Base-by-base conservation (phyloP, 2,888 invertebrate species). In the Ctenicera cuprea region DNA sequence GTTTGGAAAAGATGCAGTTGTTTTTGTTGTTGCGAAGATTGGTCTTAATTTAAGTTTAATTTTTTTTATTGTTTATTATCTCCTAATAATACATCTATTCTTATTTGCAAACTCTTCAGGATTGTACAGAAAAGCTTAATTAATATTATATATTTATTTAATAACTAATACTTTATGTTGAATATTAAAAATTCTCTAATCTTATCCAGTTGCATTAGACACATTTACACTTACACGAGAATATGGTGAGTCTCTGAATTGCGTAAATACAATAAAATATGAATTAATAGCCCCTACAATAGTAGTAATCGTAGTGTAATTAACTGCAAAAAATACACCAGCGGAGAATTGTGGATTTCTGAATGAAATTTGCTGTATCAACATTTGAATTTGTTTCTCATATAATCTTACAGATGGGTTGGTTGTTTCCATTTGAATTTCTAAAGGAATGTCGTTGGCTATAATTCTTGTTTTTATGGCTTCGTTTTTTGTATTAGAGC, bases 251-350 rank as follows among this genome's bases (percentile, higher is more conserved):
- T 14, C n/a, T 9, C 18, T 57, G 14, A 57, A 57, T 33, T 57
- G 57, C n/a, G 33, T 1, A 33, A 57, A 33, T 57, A 57, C 12
- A 14, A 57, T 37, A 14, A 57, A 57, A 18, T 57, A 57, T 16
- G 57, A 11, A 11, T 33, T 33, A 30, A 57, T 12, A 57, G 12
- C 33, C 5, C 57, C 57, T 8, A 57, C 14, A 16, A 14, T 9
- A 33, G 57, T 33, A 16, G 16, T 9, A 57, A 33, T 1, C 8
- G n/a, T 7, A 14, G 33, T 4, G 14, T 57, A 57, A 57, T 57
- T 57, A 0, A 57, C 18, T 16, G 2, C 9, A 33, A 57, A 57
- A 12, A 33, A 16, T 33, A 33, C 57, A 8, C 14, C 33, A 30
- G 57, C 57, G 1, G 57, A 57, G 26, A 57, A 33, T 11, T 30